Conservation (phyloP, 2,113 vertebrate genomes). For the Istiophorus platypterus region DNA sequence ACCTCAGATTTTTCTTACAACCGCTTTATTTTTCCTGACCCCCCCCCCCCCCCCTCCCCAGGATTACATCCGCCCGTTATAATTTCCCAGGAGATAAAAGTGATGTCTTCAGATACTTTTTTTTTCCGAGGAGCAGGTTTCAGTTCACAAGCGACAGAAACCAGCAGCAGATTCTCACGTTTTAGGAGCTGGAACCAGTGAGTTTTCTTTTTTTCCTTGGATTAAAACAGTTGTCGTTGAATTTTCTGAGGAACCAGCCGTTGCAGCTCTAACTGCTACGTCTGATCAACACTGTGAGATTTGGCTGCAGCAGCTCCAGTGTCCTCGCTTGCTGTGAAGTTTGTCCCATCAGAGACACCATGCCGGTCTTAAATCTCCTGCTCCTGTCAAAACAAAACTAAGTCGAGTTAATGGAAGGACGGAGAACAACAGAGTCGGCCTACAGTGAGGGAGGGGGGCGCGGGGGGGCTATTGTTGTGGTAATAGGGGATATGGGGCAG, state of each 20-base stretch:
- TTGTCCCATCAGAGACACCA: not conserved
- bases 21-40: no score
- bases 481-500: conserved; percentile 43
- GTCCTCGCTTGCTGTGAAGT: not conserved
- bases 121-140: no score
- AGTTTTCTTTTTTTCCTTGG: no score
- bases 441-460: conserved; percentile 19
- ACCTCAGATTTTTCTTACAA: no score
- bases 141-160: no score
- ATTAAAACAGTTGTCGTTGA: no score
- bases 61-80: no score
- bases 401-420: not conserved
- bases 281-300: not conserved
- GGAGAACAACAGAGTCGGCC: conserved; percentile 28
- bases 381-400: conserved; percentile 32
- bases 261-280: not conserved
- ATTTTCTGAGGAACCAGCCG: not conserved
- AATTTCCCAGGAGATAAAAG: no score
- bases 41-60: no score
- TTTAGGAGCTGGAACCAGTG: no score
- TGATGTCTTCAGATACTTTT: no score
- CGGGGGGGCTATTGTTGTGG: conserved; percentile 54
- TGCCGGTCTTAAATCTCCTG: conserved; percentile 19
- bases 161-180: no score
- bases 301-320: not conserved